Evolutionary conservation across 2,888 invertebrate species (phyloP).

Genomic region (Nemoura dubitans): DNA sequence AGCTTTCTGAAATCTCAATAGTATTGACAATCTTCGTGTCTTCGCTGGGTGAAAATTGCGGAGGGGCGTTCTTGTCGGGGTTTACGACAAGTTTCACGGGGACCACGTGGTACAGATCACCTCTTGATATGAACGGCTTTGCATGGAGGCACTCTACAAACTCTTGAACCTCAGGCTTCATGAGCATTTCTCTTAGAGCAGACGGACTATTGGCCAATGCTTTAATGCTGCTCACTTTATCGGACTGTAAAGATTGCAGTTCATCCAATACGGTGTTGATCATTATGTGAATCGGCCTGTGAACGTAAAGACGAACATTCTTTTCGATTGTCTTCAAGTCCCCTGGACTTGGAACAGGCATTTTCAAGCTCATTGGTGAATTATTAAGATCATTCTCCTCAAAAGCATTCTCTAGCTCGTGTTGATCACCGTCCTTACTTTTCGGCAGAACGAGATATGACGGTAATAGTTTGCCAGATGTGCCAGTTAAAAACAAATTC

Average conservation of each 20-base stretch:
- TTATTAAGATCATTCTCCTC: neutral
- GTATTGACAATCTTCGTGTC: neutral
- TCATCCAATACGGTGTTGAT: neutral
- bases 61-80: neutral
- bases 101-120: neutral
- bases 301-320: neutral
- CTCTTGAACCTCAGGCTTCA: slow-evolving; percentile 26
- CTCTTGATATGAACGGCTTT: neutral
- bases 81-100: neutral
- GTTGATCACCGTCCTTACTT: neutral
- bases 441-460: neutral
- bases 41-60: neutral
- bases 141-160: neutral
- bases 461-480: neutral
- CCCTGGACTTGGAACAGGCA: neutral
- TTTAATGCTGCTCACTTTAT: neutral
- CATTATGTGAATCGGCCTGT: neutral
- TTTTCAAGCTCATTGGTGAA: neutral
- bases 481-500: neutral
- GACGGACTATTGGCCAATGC: neutral
- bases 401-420: neutral
- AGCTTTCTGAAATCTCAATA: neutral
- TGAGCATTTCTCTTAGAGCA: neutral
- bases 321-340: neutral
- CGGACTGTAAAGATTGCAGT: neutral